A percentile compares a stretch with the other conserved stretches of the same genome.
Evolutionary conservation across 2,113 vertebrate species (phyloP).

Genomic region (human (Homo sapiens)): DNA sequence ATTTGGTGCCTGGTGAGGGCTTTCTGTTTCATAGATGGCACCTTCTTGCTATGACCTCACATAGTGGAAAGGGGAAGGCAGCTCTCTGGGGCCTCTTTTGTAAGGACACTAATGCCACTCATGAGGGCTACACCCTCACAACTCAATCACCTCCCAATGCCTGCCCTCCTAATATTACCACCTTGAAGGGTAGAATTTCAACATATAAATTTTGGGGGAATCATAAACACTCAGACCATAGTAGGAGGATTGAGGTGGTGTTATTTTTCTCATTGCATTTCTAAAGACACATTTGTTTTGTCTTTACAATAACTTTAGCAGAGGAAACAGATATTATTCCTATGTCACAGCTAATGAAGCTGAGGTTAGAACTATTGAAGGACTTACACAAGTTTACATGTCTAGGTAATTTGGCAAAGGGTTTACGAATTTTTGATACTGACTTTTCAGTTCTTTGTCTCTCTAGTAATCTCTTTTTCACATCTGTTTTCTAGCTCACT

Average conservation of each 20-base stretch:
- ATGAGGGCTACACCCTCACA: background rate
- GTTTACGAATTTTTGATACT: background rate
- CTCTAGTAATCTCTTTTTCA: background rate
- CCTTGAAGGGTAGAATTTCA: background rate
- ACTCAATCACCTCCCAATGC: background rate
- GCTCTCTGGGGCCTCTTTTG: background rate
- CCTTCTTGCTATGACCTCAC: background rate
- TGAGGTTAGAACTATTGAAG: background rate
- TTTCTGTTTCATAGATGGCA: background rate
- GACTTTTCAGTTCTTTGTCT: background rate
- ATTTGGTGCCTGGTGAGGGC: background rate
- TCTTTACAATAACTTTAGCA: background rate
- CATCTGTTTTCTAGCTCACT: background rate
- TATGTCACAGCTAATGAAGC: background rate
- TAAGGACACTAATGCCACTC: background rate
- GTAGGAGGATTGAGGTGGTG: background rate
- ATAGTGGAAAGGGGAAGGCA: background rate
- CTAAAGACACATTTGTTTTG: background rate
- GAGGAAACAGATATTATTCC: background rate
- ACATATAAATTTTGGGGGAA: background rate
- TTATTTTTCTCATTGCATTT: slow-evolving; percentile 10
- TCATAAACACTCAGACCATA: background rate
- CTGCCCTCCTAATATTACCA: background rate
- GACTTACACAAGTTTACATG: background rate
- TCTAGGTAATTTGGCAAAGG: background rate